Evolutionary conservation across 2,888 invertebrate genomes (phyloP).

Genomic region (Hypselothyrea guttata): DNA sequence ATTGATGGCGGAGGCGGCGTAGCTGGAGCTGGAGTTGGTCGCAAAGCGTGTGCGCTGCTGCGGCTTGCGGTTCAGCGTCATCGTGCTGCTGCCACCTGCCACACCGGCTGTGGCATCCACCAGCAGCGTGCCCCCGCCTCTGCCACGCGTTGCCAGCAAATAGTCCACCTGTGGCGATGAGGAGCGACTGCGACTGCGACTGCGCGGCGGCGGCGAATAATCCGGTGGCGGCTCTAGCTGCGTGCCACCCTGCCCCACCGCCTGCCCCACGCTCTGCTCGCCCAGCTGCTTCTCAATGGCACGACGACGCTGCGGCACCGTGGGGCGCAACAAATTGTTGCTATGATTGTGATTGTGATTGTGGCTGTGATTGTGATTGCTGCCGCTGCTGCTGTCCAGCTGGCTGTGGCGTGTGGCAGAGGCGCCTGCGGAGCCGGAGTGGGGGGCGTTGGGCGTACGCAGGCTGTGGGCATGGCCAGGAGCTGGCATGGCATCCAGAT

Average conservation of each 20-base stretch:
- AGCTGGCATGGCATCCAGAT: slow-evolving; percentile 75
- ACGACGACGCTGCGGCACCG: slow-evolving; percentile 87
- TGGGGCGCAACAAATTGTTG: slow-evolving; percentile 83
- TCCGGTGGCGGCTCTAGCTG: slow-evolving; percentile 87
- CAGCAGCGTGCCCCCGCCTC: not conserved
- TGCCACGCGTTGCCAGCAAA: slow-evolving; percentile 24
- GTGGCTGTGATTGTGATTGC: slow-evolving; percentile 55
- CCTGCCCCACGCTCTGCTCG: slow-evolving; percentile 51
- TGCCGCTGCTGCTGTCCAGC: slow-evolving; percentile 38
- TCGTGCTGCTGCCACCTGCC: slow-evolving; percentile 40
- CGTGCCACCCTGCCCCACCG: not conserved
- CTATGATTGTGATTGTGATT: no score
- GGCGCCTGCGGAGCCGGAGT: not conserved
- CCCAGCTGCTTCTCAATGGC: slow-evolving; percentile 84
- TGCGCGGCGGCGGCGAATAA: slow-evolving; percentile 86
- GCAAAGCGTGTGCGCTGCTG: slow-evolving; percentile 89
- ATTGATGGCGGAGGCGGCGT: slow-evolving; percentile 24
- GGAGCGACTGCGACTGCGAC: slow-evolving; percentile 81
- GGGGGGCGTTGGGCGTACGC: slow-evolving; percentile 33
- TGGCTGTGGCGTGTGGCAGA: slow-evolving; percentile 45
- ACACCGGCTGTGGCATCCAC: not conserved
- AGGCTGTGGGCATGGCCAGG: slow-evolving; percentile 49
- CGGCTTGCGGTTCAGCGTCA: slow-evolving; percentile 80
- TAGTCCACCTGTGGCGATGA: slow-evolving; percentile 80
- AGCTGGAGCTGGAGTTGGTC: slow-evolving; percentile 63